Base-by-base conservation (phyloP, 2,797 vertebrate species). In the Heliangelus exortis region DNA sequence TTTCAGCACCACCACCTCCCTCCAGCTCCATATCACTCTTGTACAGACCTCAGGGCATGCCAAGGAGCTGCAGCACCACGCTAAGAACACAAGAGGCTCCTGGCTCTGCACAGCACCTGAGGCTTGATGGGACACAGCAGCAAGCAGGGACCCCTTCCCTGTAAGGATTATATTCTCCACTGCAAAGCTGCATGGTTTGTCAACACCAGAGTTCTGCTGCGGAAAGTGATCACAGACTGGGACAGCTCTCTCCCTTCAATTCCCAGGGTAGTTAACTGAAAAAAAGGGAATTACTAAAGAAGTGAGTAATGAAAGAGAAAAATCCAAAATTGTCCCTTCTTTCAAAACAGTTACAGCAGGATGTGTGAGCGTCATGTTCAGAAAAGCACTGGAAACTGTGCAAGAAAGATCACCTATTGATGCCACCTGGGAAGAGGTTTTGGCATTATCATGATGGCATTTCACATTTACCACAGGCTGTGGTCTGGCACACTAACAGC, bases 311-410 rank as follows among this genome's bases (percentile, higher is more conserved):
- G 1, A n/a, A 55, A 68, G 7, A 31, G 4, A 4, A 57, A 79
- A 50, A 66, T 3, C 8, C 8, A 59, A 29, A 15, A 0, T 19
- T 36, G 16, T 8, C 4, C n/a, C 9, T 45, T 47, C 10, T 57
- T 77, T 62, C 26, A 41, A 43, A 53, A 29, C 4, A 0, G 19
- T 19, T 75, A 16, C 29, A 16, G 3, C 2, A 3, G 4, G 34
- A 51, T 5, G 2, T 7, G 1, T 0, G 2, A 48, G 9, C 7
- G 25, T 51, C 21, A 26, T 12, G 3, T 45, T 59, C 34, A 13
- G 6, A 55, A 39, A 45, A 34, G 25, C 23, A 23, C 51, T 28
- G 8, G 17, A n/a, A 31, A 45, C 9, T 22, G 20, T 13, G 14
- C 18, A 51, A n/a, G 20, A 76, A 8, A 51, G 13, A 21, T 8